phyloP scores from a whole-genome alignment of 2,113 vertebrate species.

The Indicator maculatus region DNA sequence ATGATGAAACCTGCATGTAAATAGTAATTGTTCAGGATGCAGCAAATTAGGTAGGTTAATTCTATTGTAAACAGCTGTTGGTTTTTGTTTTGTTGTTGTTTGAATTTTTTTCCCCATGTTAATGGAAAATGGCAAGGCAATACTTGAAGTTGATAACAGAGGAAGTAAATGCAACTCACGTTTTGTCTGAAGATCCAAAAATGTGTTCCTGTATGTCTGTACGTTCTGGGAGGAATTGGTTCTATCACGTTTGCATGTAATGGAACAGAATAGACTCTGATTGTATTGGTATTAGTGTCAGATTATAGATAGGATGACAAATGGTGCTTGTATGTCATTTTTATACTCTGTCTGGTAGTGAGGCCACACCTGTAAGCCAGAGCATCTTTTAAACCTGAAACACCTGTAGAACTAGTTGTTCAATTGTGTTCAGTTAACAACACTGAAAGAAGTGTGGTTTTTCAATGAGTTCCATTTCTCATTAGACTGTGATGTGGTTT shows the following conservation, averaged over 20 bases:
- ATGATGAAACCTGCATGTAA: neutral
- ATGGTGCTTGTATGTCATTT: constrained; percentile 6
- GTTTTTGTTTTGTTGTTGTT: neutral
- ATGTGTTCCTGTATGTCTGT: neutral
- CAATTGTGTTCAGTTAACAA: constrained; percentile 23
- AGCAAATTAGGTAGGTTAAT: neutral
- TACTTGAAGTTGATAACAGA: neutral
- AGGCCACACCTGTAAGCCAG: constrained; percentile 40
- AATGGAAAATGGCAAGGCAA: neutral
- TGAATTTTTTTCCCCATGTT: neutral
- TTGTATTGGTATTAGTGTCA: constrained; percentile 30
- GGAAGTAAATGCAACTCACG: neutral
- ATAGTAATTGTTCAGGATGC: neutral
- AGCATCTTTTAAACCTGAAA: constrained; percentile 56
- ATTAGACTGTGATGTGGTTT: constrained; percentile 36
- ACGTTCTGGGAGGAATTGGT: neutral
- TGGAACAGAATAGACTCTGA: neutral
- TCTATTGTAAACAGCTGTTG: neutral
- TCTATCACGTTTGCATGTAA: neutral
- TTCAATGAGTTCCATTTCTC: constrained; percentile 52
- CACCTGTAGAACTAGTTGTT: constrained; percentile 63
- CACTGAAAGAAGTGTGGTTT: constrained; percentile 46
- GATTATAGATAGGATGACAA: constrained; percentile 34
- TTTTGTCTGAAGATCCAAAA: neutral
- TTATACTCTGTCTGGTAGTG: neutral